phyloP scores from a whole-genome alignment of 1,140 invertebrate genomes.

The Ptiloglossa arizonensis region DNA sequence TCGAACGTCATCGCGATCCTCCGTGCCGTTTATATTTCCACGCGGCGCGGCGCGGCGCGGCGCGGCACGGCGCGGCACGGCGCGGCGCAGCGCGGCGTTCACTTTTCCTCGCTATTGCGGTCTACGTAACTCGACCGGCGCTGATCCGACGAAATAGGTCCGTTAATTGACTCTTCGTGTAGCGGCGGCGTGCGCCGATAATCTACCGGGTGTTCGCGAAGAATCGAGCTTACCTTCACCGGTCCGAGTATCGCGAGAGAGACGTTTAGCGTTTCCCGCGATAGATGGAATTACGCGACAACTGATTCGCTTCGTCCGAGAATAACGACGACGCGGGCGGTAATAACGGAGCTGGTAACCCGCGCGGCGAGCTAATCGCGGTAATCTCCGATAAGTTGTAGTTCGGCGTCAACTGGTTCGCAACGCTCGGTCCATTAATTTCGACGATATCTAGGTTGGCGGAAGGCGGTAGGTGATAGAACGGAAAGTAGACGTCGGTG shows the following conservation, averaged over 20 bases:
- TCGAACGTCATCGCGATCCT: neutral
- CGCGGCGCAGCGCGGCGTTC: neutral
- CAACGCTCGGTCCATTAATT: slow-evolving; percentile 52
- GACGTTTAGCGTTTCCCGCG: neutral
- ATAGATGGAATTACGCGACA: neutral
- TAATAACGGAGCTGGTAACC: slow-evolving; percentile 22
- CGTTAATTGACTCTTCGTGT: slow-evolving; percentile 56
- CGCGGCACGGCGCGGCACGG: too few species aligned
- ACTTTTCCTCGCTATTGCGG: slow-evolving; percentile 20
- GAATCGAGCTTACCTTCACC: too few species aligned
- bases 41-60: too few species aligned
- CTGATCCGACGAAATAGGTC: slow-evolving; percentile 36
- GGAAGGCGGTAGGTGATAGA: slow-evolving; percentile 32
- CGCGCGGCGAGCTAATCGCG: slow-evolving; percentile 14
- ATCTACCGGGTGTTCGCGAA: slow-evolving; percentile 1
- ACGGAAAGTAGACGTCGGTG: slow-evolving; percentile 23
- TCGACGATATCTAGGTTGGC: slow-evolving; percentile 51
- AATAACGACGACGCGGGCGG: slow-evolving; percentile 10
- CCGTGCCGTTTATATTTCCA: neutral
- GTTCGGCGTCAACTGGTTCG: slow-evolving; percentile 26
- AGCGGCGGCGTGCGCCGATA: slow-evolving; percentile 19
- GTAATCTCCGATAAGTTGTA: slow-evolving; percentile 45
- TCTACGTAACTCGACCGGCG: slow-evolving; percentile 40
- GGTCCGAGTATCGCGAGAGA: too few species aligned
- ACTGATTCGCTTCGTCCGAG: neutral